phyloP scores from a whole-genome alignment of 2,888 invertebrate genomes.

The Lycaena phlaeas region DNA sequence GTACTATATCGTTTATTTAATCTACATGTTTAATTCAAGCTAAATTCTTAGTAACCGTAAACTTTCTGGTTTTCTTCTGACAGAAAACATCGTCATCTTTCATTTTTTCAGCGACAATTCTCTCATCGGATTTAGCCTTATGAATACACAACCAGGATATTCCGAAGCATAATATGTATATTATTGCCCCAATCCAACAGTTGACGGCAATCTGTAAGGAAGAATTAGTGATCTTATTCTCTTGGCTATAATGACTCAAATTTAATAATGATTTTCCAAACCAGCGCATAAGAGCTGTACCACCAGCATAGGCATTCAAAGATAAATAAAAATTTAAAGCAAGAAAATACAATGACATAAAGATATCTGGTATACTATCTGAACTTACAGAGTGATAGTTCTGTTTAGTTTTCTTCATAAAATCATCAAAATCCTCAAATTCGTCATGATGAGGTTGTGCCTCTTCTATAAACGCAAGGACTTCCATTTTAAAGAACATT shows the following conservation, averaged over 20 bases:
- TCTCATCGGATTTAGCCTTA: constrained; percentile 21
- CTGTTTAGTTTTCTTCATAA: constrained; percentile 28
- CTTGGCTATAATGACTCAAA: too few species aligned
- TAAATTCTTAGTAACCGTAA: too few species aligned
- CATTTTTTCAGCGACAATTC: constrained; percentile 13
- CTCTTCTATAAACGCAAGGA: constrained; percentile 36
- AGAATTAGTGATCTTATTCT: too few species aligned
- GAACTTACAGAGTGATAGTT: constrained; percentile 31
- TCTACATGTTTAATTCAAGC: too few species aligned
- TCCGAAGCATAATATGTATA: constrained; percentile 81
- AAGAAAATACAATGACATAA: too few species aligned
- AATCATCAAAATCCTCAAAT: constrained; percentile 32
- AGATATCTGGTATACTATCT: too few species aligned
- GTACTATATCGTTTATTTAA: too few species aligned
- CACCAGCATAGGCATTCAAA: too few species aligned
- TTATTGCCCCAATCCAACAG: constrained; percentile 90
- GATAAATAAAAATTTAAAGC: too few species aligned
- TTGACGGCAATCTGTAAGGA: constrained; percentile 82
- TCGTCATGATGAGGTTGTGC: constrained; percentile 27
- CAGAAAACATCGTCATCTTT: constrained; percentile 34
- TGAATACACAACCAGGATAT: constrained; percentile 31
- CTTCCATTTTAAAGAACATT: constrained; percentile 34
- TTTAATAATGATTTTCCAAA: too few species aligned
- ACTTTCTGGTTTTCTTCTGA: constrained; percentile 18
- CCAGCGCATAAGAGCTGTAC: too few species aligned